Conservation (phyloP, 2,113 vertebrate species). For the Rhinoptilus africanus region DNA sequence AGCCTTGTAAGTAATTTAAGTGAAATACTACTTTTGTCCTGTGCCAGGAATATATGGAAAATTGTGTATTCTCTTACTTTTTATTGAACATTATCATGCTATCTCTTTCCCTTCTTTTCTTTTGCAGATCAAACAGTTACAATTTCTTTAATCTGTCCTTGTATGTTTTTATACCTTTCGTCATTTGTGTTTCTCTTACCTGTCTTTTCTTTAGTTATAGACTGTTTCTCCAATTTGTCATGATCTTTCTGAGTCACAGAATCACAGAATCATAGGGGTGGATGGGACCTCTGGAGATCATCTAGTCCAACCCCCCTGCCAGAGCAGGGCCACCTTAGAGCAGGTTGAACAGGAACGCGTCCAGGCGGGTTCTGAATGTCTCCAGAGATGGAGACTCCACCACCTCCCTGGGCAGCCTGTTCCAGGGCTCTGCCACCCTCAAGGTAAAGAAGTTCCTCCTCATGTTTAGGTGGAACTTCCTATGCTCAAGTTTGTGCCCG, state of each 20-base stretch:
- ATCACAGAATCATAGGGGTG: no score
- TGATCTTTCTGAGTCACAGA: not conserved
- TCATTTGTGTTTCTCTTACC: not conserved
- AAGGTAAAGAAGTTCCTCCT: no score
- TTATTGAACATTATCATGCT: not conserved
- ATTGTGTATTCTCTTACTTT: not conserved
- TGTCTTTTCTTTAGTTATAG: not conserved
- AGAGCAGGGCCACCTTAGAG: no score
- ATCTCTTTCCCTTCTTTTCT: not conserved
- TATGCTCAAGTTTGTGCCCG: no score
- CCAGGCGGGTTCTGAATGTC: no score
- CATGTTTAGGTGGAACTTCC: no score
- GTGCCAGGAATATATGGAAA: slow-evolving; percentile 15
- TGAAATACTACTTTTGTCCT: slow-evolving; percentile 17
- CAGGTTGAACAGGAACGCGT: no score
- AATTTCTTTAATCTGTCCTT: not conserved
- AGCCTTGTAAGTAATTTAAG: slow-evolving; percentile 12
- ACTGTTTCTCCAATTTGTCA: not conserved
- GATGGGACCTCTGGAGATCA: no score
- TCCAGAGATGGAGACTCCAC: no score
- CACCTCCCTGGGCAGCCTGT: no score
- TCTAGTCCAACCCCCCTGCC: no score
- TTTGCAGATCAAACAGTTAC: not conserved
- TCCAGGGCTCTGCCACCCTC: no score
- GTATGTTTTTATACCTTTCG: not conserved